These are phyloP conservation scores for Pomatorhinus ruficollis DNA, from an alignment of 2,113 vertebrate species.

Conservation along the genomic window DNA sequence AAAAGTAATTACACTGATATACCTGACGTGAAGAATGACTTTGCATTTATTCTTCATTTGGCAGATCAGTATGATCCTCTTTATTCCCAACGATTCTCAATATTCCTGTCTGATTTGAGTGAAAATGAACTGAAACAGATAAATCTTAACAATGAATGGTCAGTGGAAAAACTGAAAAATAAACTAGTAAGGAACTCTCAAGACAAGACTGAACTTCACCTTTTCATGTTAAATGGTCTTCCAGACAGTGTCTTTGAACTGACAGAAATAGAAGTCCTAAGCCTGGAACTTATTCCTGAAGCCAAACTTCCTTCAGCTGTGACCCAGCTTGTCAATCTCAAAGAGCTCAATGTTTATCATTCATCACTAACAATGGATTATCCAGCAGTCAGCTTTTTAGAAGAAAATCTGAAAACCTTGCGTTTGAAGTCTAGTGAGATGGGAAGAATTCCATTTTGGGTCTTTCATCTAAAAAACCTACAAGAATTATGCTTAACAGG, in stretches of 20 bases:
- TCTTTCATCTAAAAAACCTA: constrained; percentile 81
- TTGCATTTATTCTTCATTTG: constrained; percentile 86
- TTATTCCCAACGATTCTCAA: constrained; percentile 84
- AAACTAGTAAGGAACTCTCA: constrained; percentile 79
- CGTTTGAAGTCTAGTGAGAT: constrained; percentile 82
- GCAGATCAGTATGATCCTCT: constrained; percentile 85
- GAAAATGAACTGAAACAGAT: constrained; percentile 85
- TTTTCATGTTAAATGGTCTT: constrained; percentile 82
- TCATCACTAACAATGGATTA: constrained; percentile 77
- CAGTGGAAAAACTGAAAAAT: constrained; percentile 79
- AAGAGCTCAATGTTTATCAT: constrained; percentile 80
- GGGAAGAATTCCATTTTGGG: constrained; percentile 79
- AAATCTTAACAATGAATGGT: constrained; percentile 83
- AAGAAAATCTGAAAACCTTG: constrained; percentile 81
- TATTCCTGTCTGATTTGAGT: constrained; percentile 83
- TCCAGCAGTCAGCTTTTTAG: constrained; percentile 77
- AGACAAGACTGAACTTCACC: constrained; percentile 79
- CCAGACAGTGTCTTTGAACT: constrained; percentile 83
- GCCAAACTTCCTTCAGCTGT: constrained; percentile 77
- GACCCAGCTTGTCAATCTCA: constrained; percentile 78
- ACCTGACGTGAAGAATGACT: constrained; percentile 85
- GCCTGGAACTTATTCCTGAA: constrained; percentile 81
- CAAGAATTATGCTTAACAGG: constrained; percentile 81
- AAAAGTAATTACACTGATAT: constrained; percentile 86
- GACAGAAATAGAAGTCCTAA: constrained; percentile 82